phyloP scores from a whole-genome alignment of 1,140 invertebrate species.

The Diachasma alloeum region DNA sequence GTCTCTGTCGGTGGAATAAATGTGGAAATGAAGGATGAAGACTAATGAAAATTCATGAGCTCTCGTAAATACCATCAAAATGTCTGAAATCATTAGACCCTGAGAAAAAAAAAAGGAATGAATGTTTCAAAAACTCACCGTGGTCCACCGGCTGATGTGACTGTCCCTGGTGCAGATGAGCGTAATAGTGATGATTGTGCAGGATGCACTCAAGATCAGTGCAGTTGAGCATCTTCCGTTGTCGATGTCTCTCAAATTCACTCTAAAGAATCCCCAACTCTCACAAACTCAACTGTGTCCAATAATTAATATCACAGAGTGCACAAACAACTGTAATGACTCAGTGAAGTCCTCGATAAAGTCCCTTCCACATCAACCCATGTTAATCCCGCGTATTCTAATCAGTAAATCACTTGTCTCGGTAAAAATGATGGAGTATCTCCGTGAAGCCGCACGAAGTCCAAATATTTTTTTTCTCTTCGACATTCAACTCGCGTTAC shows the following conservation, averaged over 20 bases:
- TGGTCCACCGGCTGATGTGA: slow-evolving; percentile 68
- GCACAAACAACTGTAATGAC: too few species aligned
- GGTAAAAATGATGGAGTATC: neutral
- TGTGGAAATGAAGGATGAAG: too few species aligned
- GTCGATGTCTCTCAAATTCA: neutral
- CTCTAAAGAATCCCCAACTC: neutral
- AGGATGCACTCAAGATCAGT: slow-evolving; percentile 79
- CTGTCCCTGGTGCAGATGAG: slow-evolving; percentile 70
- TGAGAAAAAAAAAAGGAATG: too few species aligned
- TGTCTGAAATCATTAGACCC: too few species aligned
- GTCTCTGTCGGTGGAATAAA: too few species aligned
- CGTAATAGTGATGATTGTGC: slow-evolving; percentile 78
- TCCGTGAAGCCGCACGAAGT: neutral
- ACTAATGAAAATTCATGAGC: too few species aligned
- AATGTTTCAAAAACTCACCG: slow-evolving; percentile 1
- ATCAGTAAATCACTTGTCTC: neutral
- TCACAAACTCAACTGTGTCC: neutral
- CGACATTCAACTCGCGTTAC: slow-evolving; percentile 24
- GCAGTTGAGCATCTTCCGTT: slow-evolving; percentile 74
- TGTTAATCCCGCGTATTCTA: neutral
- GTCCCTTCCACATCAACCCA: neutral
- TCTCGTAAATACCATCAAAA: too few species aligned
- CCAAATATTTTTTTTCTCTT: slow-evolving; percentile 14
- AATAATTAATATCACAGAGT: too few species aligned
- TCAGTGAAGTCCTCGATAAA: neutral